These are phyloP conservation scores for Phylloscopus trochilus DNA, from an alignment of 2,113 vertebrate genomes.

Conservation along the genomic window DNA sequence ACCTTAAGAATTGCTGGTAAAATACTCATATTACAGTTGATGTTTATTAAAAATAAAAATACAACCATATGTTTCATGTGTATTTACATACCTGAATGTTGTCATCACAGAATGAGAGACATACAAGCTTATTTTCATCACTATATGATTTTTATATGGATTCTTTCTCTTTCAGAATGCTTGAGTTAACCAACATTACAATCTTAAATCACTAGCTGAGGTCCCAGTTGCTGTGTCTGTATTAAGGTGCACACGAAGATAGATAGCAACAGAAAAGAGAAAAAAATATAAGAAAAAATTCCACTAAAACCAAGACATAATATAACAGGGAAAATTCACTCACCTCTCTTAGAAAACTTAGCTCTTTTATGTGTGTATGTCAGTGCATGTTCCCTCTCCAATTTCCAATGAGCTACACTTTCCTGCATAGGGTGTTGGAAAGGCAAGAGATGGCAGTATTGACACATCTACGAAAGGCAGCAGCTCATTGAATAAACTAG, in stretches of 20 bases:
- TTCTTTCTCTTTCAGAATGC: not conserved
- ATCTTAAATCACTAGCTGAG: not conserved
- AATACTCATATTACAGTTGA: not conserved
- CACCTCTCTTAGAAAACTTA: not conserved
- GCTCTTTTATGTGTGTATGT: not conserved
- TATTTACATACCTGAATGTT: not conserved
- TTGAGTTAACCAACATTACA: not conserved
- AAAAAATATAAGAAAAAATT: not conserved
- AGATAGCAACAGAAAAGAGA: not conserved
- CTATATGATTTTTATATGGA: not conserved
- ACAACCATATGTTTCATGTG: not conserved
- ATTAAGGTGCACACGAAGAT: not conserved
- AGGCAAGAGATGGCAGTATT: slow-evolving; percentile 81
- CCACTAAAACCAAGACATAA: not conserved
- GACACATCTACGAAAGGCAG: slow-evolving; percentile 49
- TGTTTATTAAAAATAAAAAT: not conserved
- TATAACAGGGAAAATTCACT: not conserved
- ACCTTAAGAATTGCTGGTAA: not conserved
- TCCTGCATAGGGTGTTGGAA: not conserved
- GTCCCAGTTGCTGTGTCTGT: not conserved
- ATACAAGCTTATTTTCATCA: not conserved
- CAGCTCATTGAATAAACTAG: not conserved
- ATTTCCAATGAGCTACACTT: not conserved
- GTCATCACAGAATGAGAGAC: not conserved
- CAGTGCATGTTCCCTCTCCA: not conserved